Conservation (phyloP, 2,888 invertebrate genomes). For the Xylota segnis region DNA sequence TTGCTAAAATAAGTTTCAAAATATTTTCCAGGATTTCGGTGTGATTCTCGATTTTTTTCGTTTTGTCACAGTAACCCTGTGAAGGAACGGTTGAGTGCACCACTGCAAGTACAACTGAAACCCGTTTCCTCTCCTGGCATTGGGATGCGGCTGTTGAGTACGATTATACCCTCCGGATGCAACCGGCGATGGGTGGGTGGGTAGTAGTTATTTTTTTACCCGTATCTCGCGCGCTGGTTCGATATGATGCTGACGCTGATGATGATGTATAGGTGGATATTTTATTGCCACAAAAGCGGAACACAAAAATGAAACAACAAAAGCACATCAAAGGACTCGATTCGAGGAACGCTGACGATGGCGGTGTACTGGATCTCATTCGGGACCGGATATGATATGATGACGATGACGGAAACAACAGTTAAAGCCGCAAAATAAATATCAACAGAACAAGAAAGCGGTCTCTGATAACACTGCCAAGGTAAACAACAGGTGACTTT, state of each 20-base stretch:
- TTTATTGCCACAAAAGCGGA: constrained; percentile 47
- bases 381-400: constrained; percentile 69
- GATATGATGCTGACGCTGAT: constrained; percentile 61
- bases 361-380: constrained; percentile 37
- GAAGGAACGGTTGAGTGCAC: constrained; percentile 20
- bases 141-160: constrained; percentile 48
- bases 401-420: constrained; percentile 67
- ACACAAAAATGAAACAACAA: constrained; percentile 36
- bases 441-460: constrained; percentile 49
- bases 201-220: constrained; percentile 8
- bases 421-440: constrained; percentile 74
- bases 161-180: constrained; percentile 59
- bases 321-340: constrained; percentile 52
- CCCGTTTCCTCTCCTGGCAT: constrained; percentile 23
- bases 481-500: constrained; percentile 72
- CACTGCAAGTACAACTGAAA: constrained; percentile 28
- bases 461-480: constrained; percentile 16
- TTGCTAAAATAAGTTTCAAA: constrained; percentile 55
- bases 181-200: constrained; percentile 33
- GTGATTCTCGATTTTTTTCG: not conserved
- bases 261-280: constrained; percentile 64
- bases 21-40: constrained; percentile 43
- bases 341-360: constrained; percentile 15
- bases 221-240: constrained; percentile 22
- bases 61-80: not conserved